A percentile compares a stretch with the other conserved stretches of the same genome.
Conservation (phyloP, 2,888 invertebrate species). For the Philopedon plagiatum region DNA sequence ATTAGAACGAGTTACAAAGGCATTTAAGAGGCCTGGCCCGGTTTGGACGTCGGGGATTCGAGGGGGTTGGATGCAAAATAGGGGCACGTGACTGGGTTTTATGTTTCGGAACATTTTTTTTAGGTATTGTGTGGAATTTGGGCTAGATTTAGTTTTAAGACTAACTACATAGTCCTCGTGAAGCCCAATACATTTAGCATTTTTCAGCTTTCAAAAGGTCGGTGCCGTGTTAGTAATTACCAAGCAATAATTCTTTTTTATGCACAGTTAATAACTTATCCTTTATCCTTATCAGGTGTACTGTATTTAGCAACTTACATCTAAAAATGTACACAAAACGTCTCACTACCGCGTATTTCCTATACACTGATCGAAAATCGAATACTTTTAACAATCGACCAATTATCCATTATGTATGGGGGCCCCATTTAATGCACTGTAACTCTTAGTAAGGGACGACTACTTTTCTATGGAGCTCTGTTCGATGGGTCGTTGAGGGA, state of each 20-base stretch:
- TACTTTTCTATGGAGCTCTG: neutral
- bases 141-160: too few species aligned
- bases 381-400: neutral
- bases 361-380: neutral
- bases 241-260: too few species aligned
- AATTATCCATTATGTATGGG: constrained; percentile 23
- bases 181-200: too few species aligned
- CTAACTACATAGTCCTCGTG: too few species aligned
- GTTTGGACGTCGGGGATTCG: constrained; percentile 18
- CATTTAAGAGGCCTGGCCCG: constrained; percentile 25
- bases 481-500: neutral
- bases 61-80: constrained; percentile 33
- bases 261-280: too few species aligned
- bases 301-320: too few species aligned
- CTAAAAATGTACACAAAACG: too few species aligned
- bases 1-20: constrained; percentile 39
- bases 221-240: too few species aligned
- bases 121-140: too few species aligned
- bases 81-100: constrained; percentile 22
- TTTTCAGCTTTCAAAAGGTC: too few species aligned
- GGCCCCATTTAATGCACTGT: constrained; percentile 24
- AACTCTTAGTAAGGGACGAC: neutral
- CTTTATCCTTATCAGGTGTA: too few species aligned
- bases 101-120: neutral
- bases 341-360: too few species aligned